phyloP scores from a whole-genome alignment of 2,797 vertebrate genomes.

The Rhynchotus rufescens region DNA sequence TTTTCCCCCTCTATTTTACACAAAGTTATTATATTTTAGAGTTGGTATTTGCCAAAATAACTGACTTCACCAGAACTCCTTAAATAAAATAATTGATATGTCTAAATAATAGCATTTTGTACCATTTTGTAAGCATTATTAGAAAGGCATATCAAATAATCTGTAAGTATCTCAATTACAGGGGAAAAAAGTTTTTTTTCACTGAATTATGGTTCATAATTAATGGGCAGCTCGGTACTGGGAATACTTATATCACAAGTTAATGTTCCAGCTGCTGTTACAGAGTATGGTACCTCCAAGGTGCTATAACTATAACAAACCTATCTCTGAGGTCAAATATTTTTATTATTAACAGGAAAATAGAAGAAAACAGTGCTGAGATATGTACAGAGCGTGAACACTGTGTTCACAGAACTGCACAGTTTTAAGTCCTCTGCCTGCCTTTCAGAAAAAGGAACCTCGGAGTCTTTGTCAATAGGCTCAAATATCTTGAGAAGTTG shows the following conservation, averaged over 20 bases:
- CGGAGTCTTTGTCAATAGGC: slow-evolving; percentile 38
- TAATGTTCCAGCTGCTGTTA: not conserved
- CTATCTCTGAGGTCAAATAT: not conserved
- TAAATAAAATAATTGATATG: not conserved
- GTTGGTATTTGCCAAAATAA: not conserved
- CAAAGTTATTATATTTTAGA: not conserved
- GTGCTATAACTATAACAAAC: not conserved
- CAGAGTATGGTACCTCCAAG: not conserved
- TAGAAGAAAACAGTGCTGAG: not conserved
- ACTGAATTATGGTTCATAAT: not conserved
- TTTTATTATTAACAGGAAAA: not conserved
- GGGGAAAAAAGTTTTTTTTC: not conserved
- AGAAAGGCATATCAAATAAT: not conserved
- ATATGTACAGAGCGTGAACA: not conserved
- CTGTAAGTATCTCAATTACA: not conserved
- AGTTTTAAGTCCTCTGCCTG: not conserved
- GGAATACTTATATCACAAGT: not conserved
- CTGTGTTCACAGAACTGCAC: not conserved
- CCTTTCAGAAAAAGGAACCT: slow-evolving; percentile 24
- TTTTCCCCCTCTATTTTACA: not conserved
- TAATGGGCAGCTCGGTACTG: not conserved
- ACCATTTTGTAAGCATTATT: not conserved
- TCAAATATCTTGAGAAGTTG: slow-evolving; percentile 61
- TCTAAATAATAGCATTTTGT: not conserved
- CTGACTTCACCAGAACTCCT: not conserved